Evolutionary conservation across 1,140 invertebrate genomes (phyloP).

Genomic region (Polypedilum pembai): DNA sequence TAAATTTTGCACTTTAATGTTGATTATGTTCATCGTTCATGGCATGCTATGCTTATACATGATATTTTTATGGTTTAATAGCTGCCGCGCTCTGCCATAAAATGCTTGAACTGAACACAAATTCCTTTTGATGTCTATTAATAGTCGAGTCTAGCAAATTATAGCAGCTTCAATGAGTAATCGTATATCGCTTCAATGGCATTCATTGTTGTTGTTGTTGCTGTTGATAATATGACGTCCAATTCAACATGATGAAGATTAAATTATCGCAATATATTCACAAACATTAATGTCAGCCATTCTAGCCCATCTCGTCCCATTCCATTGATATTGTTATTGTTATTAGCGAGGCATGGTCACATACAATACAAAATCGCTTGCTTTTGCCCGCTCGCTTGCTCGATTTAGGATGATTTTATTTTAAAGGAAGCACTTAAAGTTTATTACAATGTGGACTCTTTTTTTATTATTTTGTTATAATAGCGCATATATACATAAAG

Average conservation of each 20-base stretch:
- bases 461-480: too few relatives aligned
- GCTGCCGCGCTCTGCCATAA: conserved; percentile 14
- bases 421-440: conserved; percentile 2
- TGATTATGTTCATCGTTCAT: background rate
- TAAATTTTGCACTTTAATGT: background rate
- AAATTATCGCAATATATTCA: conserved; percentile 8
- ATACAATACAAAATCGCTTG: background rate
- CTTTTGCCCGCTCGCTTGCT: background rate
- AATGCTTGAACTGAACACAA: background rate
- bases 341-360: too few relatives aligned
- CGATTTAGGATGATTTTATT: background rate
- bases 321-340: too few relatives aligned
- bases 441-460: background rate
- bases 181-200: background rate
- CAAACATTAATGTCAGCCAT: background rate
- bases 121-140: conserved; percentile 18
- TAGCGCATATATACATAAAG: too few relatives aligned
- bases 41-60: background rate
- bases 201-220: background rate
- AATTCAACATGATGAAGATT: background rate
- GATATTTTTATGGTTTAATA: conserved; percentile 1
- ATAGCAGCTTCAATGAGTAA: conserved; percentile 7
- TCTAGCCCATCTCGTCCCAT: background rate
- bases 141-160: conserved; percentile 4
- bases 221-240: too few relatives aligned